Conservation (phyloP, 1,140 invertebrate species). For the Philopotamus ludificatus region DNA sequence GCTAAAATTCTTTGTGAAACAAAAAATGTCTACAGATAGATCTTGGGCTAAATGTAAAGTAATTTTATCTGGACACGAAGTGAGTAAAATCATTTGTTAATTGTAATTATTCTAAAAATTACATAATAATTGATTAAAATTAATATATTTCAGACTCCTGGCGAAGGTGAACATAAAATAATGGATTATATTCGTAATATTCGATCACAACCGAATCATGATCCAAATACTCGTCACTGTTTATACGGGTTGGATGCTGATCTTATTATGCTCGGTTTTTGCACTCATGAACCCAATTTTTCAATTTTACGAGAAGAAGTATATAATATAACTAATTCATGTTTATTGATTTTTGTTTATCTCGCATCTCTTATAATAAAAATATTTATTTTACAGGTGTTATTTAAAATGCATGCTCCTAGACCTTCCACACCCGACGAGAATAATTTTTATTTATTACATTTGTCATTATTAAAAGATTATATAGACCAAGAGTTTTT, state of each 20-base stretch:
- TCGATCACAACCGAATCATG: constrained; percentile 77
- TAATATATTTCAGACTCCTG: constrained; percentile 70
- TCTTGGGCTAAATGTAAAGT: constrained; percentile 80
- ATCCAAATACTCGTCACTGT: constrained; percentile 89
- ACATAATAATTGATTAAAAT: not conserved
- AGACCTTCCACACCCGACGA: constrained; percentile 73
- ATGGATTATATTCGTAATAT: constrained; percentile 95
- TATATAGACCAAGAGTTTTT: constrained; percentile 93
- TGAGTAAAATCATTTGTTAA: constrained; percentile 47
- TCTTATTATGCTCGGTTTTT: constrained; percentile 91
- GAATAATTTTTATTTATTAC: constrained; percentile 89
- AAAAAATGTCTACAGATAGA: constrained; percentile 82
- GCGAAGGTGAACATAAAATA: constrained; percentile 98
- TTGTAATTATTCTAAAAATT: not conserved
- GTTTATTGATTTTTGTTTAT: not conserved
- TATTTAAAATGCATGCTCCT: constrained; percentile 67
- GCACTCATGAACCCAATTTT: constrained; percentile 93
- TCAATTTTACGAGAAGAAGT: constrained; percentile 90
- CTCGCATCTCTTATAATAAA: not conserved
- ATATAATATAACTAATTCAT: constrained; percentile 36
- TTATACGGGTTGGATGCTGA: constrained; percentile 96
- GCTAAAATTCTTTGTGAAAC: constrained; percentile 82
- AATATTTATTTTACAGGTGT: too few species aligned
- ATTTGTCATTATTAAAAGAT: constrained; percentile 87
- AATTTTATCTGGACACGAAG: constrained; percentile 82